Evolutionary conservation across 2,888 invertebrate species (phyloP).

Genomic region (Andrena bicolor): DNA sequence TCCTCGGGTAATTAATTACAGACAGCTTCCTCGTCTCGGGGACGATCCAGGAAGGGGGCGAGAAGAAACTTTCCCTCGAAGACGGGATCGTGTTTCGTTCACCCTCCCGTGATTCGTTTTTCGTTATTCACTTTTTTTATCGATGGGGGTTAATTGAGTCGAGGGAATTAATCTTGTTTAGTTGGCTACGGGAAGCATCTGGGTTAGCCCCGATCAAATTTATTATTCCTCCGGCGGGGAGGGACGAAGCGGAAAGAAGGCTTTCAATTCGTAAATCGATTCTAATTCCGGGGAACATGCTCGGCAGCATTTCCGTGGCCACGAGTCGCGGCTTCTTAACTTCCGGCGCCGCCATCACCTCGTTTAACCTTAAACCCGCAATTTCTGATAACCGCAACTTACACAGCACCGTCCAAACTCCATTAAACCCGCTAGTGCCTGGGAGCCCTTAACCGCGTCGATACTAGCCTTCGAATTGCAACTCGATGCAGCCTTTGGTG

Average conservation of each 20-base stretch:
- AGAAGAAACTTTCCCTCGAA: conserved; percentile 8
- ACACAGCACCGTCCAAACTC: conserved; percentile 21
- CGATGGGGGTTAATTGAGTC: conserved; percentile 40
- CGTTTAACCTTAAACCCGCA: conserved; percentile 34
- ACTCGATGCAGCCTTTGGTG: conserved; percentile 6
- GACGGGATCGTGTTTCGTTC: conserved; percentile 33
- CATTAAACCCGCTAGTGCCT: conserved; percentile 28
- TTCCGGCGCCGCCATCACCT: conserved; percentile 4
- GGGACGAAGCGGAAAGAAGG: background rate
- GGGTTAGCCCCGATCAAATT: conserved; percentile 11
- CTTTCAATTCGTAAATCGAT: conserved; percentile 5
- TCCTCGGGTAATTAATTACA: conserved; percentile 60
- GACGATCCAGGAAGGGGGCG: conserved; percentile 19
- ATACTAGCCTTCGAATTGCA: conserved; percentile 15
- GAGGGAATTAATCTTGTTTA: conserved; percentile 49
- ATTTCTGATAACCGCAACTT: conserved; percentile 31
- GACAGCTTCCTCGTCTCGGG: conserved; percentile 8
- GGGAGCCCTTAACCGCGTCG: conserved; percentile 17
- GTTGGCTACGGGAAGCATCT: background rate
- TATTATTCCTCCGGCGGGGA: conserved; percentile 3
- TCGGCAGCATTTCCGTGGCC: background rate
- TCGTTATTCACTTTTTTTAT: conserved; percentile 7
- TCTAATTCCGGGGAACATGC: conserved; percentile 6
- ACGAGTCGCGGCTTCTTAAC: background rate
- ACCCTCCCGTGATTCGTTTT: background rate